Evolutionary conservation across 2,888 invertebrate species (phyloP).

Genomic region (Cetonia aurata): DNA sequence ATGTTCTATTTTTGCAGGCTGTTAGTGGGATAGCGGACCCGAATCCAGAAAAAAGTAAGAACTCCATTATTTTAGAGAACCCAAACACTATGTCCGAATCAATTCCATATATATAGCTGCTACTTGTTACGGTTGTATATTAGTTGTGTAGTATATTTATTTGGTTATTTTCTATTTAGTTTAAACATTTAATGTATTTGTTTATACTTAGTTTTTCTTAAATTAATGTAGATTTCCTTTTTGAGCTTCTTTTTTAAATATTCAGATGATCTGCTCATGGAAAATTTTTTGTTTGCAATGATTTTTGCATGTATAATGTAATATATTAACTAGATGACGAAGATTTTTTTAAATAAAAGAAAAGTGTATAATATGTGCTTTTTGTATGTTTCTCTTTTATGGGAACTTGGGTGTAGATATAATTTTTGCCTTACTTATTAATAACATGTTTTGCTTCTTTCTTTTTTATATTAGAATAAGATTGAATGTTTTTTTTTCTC

Average conservation of each 20-base stretch:
- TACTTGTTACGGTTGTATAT: constrained; percentile 23
- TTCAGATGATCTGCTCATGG: neutral
- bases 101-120: constrained; percentile 43
- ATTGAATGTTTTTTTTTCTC: too few relatives aligned
- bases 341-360: too few relatives aligned
- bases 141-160: constrained; percentile 26
- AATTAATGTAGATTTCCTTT: constrained; percentile 6
- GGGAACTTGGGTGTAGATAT: too few relatives aligned
- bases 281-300: neutral
- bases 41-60: constrained; percentile 83
- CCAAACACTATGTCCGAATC: constrained; percentile 44
- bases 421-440: too few relatives aligned
- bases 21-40: constrained; percentile 85
- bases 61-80: constrained; percentile 56
- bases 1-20: constrained; percentile 70
- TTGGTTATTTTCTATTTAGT: constrained; percentile 25
- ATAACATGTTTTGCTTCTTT: too few relatives aligned
- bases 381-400: too few relatives aligned
- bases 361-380: too few relatives aligned
- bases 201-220: constrained; percentile 35
- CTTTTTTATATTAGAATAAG: too few relatives aligned
- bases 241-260: neutral
- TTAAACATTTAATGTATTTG: constrained; percentile 27
- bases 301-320: neutral
- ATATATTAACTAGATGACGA: too few relatives aligned